A percentile compares a stretch with the other conserved stretches of the same genome.
These are phyloP conservation scores for Sesamia inferens DNA, from an alignment of 2,888 invertebrate genomes.

Conservation along the genomic window DNA sequence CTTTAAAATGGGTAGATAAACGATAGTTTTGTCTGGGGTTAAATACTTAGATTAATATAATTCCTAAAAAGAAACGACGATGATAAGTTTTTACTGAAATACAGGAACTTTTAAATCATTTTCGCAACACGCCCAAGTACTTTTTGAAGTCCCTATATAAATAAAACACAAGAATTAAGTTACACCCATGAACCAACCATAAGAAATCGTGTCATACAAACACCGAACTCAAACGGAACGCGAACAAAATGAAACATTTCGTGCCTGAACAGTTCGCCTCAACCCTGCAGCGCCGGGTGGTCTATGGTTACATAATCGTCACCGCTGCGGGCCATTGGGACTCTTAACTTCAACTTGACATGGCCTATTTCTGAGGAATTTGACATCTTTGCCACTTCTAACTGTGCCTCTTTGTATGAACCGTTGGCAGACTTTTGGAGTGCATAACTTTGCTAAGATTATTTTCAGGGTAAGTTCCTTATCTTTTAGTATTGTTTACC, in stretches of 20 bases:
- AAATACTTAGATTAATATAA: background rate
- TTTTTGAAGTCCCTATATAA: background rate
- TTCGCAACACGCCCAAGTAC: background rate
- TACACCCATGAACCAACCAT: conserved; percentile 24
- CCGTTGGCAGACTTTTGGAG: conserved; percentile 40
- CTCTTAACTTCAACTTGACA: conserved; percentile 87
- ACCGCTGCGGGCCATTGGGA: conserved; percentile 81
- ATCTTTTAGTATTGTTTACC: conserved; percentile 5
- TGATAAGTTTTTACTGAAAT: background rate
- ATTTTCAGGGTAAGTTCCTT: conserved; percentile 8
- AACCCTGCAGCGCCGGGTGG: conserved; percentile 76
- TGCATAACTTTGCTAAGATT: conserved; percentile 39
- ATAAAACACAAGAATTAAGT: conserved; percentile 14
- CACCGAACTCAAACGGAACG: conserved; percentile 41
- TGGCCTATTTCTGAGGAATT: conserved; percentile 85
- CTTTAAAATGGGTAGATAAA: background rate
- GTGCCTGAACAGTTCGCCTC: conserved; percentile 44
- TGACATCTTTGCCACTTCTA: conserved; percentile 82
- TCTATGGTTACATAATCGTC: conserved; percentile 86
- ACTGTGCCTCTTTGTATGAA: conserved; percentile 66
- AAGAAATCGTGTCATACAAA: conserved; percentile 40
- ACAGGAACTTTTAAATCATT: background rate
- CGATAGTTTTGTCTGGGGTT: background rate
- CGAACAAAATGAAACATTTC: conserved; percentile 42
- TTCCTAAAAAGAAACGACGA: background rate